Evolutionary conservation across 2,888 invertebrate genomes (phyloP), one percentile per base, ranked within the genome.

Genomic region (Rutpela maculata): DNA sequence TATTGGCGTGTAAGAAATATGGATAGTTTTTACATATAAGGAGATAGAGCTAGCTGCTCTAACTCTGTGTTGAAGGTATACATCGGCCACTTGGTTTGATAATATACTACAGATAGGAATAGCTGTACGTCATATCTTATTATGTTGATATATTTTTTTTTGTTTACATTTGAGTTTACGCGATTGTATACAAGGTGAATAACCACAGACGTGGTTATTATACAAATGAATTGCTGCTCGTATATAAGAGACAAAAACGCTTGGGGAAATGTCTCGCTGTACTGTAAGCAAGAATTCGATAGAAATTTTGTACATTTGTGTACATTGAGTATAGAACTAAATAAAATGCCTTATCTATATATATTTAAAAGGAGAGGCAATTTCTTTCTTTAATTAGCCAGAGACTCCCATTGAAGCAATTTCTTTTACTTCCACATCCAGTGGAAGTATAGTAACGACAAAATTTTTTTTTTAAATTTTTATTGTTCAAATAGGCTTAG

Each of bases 151-250:
- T 69, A 35, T 67, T 67, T 69, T 69, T 69, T 68, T 62, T 31
- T 69, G 69, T 69, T 69, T 69, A 69, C 69, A 69, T 69, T 69
- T 57, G 38, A 68, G 69, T 69, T 69, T 69, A 69, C 69, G 57
- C 69, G 69, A 57, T 69, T 69, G 69, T 69, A 69, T 69, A 69
- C 69, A 69, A 69, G 69, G 69, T 69, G 69, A 69, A 69, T 69
- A 69, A 69, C 69, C 69, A 69, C 69, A 31, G 57, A 59, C 69
- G 69, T 69, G 69, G 35, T 57, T 69, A 57, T 57, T 57, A 69
- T 69, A 69, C 57, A 69, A 69, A 69, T 59, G 69, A 67, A 67
- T 55, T 55, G 67, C 15, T 57, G 17, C 15, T 69, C 18, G 35
- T 57, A 10, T 31, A 26, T 35, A 50, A 18, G 15, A 57, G 69